These are phyloP conservation scores for Lophochroa leadbeateri DNA, from an alignment of 2,113 vertebrate species.

Conservation along the genomic window DNA sequence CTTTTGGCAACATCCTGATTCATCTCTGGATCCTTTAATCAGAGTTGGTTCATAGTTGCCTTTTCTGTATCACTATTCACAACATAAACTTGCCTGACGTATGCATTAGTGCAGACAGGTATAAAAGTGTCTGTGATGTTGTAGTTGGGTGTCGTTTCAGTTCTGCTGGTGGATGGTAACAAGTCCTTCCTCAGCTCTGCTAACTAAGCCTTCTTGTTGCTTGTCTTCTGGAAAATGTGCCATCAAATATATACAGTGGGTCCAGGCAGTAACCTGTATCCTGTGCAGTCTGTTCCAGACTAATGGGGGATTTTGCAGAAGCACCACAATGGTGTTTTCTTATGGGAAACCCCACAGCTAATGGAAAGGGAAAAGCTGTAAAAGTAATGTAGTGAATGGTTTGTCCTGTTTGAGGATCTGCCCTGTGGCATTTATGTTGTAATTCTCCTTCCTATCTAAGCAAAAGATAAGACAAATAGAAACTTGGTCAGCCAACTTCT, in stretches of 20 bases:
- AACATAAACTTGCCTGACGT: fast-evolving
- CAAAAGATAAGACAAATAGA: background rate
- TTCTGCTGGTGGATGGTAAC: background rate
- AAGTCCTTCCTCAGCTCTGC: background rate
- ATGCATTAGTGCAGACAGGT: background rate
- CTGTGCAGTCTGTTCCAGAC: fast-evolving
- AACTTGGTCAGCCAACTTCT: background rate
- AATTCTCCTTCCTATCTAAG: background rate
- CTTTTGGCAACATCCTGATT: background rate
- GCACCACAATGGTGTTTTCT: background rate
- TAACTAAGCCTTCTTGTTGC: background rate
- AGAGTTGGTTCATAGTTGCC: background rate
- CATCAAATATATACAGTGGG: background rate
- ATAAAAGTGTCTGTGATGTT: background rate
- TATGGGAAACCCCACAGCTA: background rate
- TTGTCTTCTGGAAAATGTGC: background rate
- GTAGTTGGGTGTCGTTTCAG: fast-evolving
- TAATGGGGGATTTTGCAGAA: background rate
- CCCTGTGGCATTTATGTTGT: background rate
- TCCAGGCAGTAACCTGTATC: background rate
- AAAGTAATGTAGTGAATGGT: background rate
- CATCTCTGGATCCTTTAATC: background rate
- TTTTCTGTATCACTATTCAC: background rate
- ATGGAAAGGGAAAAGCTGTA: background rate
- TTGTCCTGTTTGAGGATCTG: background rate